Base-by-base conservation (phyloP, 2,888 invertebrate species). In the Allophyes oxyacanthae region DNA sequence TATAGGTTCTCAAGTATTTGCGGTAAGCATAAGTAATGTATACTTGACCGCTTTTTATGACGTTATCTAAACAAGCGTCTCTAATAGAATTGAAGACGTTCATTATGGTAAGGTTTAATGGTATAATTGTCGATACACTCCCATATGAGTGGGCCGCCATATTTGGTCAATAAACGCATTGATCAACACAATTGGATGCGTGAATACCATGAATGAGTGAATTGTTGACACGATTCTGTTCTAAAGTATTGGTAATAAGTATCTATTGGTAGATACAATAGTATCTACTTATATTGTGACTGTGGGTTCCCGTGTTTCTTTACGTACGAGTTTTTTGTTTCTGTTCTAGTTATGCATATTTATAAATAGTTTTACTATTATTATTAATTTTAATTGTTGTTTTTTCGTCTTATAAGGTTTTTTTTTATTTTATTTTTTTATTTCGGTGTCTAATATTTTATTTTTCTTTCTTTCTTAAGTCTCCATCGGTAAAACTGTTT, bases 21-120 rank as follows among this genome's bases (percentile, higher is more conserved):
- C 4, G n/a, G n/a, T 20, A 4, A 20, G 20, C 4, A 4, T 20
- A 20, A 20, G 4, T 20, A 20, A 20, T 20, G 2, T 59, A 15
- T 46, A 51, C 42, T 59, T 60, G 45, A 51, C 30, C 42, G 9
- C 20, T 30, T 11, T 45, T 45, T 25, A 20, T 37, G 37, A 15
- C 2, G 38, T 13, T 25, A 25, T 25, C 7, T 38, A 34, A 25
- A 25, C 8, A 9, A 0, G 0, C 13, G n/a, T 54, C 9, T 42
- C 13, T 13, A 38, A 42, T 14, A 42, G 0, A 38, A 38, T 30
- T n/a, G n/a, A n/a, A n/a, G n/a, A n/a, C n/a, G n/a, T 10, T 46
- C n/a, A 46, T 38, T 66, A 51, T 14, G 30, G 2, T 4, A 2
- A 6, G 40, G 9, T 9, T n/a, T 46, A 14, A 26, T 58, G 51